Base-by-base conservation (phyloP, 2,888 invertebrate species). In the Aporophyla nigra region DNA sequence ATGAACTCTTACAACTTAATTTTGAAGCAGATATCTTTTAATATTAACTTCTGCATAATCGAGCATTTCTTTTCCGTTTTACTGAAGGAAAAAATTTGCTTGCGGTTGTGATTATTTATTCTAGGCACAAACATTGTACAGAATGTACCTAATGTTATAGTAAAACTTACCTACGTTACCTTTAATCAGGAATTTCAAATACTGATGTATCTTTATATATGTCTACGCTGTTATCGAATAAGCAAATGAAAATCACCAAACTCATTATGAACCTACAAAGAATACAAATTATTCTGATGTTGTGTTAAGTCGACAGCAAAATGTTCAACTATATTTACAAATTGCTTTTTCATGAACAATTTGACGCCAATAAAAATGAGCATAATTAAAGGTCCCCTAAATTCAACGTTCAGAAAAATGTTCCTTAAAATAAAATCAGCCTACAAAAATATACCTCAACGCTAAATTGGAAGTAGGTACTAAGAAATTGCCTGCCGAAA, bases 401-500 rank as follows among this genome's bases (percentile, higher is more conserved):
- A 62, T 43, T 33, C 59, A 43, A 43, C 14, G 10, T 46, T 33
- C 19, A 2, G 0, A 71, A 71, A 62, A 72, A 56, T 7, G 0
- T 19, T 51, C 10, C 24, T 53, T 16, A 19, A 46, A 27, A 67
- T 62, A 53, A 74, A 59, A 70, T 27, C 6, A 27, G 51, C 24
- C 16, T 5, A 58, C 62, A 76, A 66, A 80, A 62, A 62, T 51
- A 43, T 63, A 49, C 56, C 56, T 71, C 33, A 24, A 27, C 19
- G 27, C 40, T 16, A 67, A 70, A 77, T 73, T 56, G 43, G 9
- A 54, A 59, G 62, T 46, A 62, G n/a, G 67, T 27, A 59, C 21
- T 9, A 63, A 59, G 62, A 72, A 76, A 74, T 66, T 71, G 12
- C 54, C 74, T 59, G 27, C 63, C 63, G 27, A 71, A 61, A 82